Base-by-base conservation (phyloP, 2,113 vertebrate species). In the Arvicanthis niloticus region DNA sequence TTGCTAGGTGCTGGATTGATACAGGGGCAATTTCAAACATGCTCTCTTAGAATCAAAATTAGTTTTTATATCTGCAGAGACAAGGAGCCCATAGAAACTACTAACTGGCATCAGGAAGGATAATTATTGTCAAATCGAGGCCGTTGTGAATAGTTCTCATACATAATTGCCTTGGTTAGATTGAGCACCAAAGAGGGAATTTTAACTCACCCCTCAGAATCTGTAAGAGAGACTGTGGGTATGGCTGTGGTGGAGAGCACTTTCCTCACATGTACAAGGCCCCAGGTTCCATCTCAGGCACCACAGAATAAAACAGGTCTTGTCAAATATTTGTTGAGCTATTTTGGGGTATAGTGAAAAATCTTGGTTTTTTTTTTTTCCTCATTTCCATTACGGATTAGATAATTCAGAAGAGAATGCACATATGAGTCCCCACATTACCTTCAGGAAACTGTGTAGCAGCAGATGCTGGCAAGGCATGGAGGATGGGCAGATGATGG, bases 111-210 rank as follows among this genome's bases (percentile, higher is more conserved):
- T 92, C 89, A 85, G 88, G 81, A 70, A 93, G 91, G 91, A 94
- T 97, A 96, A 91, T 97, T 94, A 81, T 91, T 93, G 89, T 93
- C 85, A 88, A 95, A 91, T 73, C 31, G 96, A 96, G 88, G 73
- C 75, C 80, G 45, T 80, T 73, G 94, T 96, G 97, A 97, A 75
- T 91, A 96, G 95, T 51, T 51, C 87, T 96, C 22, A 9, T 37
- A 56, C 86, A 90, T 94, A 95, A 96, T 94, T 94, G 75, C 77
- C 60, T 62, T 72, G 84, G 90, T 42, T 93, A 88, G 77, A 93
- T 75, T 37, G 77, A 77, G 24, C 16, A 6, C 76, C 94, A 68
- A 70, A 78, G 40, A 95, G 87, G 60, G 70, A 72, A 65, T 88
- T 96, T 96, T 96, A 90, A 65, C 22, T 67, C 22, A 62, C 6